These are phyloP conservation scores for Panulirus ornatus DNA, from an alignment of 1,140 invertebrate species.

Conservation along the genomic window DNA sequence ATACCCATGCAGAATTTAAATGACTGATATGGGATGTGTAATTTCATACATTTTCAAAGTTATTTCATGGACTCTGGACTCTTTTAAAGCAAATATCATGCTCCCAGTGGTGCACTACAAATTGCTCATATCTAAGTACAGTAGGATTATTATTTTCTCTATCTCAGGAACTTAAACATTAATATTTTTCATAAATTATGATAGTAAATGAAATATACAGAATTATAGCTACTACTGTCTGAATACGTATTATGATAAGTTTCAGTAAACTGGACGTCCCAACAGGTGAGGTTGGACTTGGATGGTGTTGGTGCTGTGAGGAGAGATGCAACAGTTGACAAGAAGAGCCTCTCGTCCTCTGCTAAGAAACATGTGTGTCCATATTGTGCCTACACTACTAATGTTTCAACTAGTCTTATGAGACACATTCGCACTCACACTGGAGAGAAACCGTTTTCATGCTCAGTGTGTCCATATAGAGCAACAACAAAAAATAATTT, in stretches of 20 bases:
- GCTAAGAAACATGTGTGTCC: constrained; percentile 4
- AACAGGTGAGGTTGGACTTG: constrained; percentile 1
- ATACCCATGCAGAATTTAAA: no score
- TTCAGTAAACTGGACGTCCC: not conserved
- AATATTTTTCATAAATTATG: no score
- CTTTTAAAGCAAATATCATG: no score
- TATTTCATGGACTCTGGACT: no score
- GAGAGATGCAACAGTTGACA: not conserved
- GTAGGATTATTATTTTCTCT: no score
- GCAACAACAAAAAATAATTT: constrained; percentile 1
- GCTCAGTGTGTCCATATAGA: not conserved
- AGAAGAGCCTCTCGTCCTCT: not conserved
- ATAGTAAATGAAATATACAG: no score
- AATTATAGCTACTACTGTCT: not conserved
- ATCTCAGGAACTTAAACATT: no score
- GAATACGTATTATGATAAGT: not conserved
- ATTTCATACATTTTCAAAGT: no score
- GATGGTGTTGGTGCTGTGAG: constrained; percentile 13
- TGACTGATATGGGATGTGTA: no score
- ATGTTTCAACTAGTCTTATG: constrained; percentile 1
- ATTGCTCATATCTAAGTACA: no score
- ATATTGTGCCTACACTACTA: not conserved
- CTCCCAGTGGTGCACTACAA: no score
- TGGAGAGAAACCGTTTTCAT: constrained; percentile 1
- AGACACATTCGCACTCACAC: not conserved